Conservation (phyloP, 2,797 vertebrate species). For the Halcyon chelicuti region DNA sequence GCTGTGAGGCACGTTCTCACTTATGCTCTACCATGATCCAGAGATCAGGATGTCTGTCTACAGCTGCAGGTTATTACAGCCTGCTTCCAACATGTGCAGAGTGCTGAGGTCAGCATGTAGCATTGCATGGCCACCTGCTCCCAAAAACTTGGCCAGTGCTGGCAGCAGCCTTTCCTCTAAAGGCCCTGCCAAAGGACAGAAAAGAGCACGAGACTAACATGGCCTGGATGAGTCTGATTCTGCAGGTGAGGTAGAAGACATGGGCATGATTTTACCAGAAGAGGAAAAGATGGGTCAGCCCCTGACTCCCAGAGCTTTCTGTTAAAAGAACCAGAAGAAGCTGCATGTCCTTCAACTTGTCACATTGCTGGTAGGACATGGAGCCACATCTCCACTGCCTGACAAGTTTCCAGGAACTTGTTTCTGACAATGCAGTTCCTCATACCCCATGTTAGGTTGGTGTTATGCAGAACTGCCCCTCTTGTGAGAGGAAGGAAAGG, state of each 20-base stretch:
- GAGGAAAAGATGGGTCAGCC: background rate
- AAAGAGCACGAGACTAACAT: background rate
- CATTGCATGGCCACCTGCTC: background rate
- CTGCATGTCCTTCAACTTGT: background rate
- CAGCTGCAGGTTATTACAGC: background rate
- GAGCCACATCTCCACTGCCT: background rate
- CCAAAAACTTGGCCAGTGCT: background rate
- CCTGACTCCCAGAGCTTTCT: fast-evolving
- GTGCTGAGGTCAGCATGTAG: background rate
- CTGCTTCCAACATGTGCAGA: background rate
- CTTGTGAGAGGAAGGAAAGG: background rate
- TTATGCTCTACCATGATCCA: background rate
- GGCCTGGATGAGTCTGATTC: background rate
- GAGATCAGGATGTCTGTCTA: background rate
- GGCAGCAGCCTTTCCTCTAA: background rate
- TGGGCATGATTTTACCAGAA: background rate
- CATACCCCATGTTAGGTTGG: fast-evolving
- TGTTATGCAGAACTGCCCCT: background rate
- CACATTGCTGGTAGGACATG: background rate
- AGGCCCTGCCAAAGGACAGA: background rate
- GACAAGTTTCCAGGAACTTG: background rate
- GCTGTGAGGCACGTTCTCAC: background rate
- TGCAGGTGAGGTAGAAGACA: background rate
- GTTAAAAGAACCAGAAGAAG: background rate
- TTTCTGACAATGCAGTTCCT: background rate